Base-by-base conservation (phyloP, 2,888 invertebrate species). In the Drosophila phalerata region DNA sequence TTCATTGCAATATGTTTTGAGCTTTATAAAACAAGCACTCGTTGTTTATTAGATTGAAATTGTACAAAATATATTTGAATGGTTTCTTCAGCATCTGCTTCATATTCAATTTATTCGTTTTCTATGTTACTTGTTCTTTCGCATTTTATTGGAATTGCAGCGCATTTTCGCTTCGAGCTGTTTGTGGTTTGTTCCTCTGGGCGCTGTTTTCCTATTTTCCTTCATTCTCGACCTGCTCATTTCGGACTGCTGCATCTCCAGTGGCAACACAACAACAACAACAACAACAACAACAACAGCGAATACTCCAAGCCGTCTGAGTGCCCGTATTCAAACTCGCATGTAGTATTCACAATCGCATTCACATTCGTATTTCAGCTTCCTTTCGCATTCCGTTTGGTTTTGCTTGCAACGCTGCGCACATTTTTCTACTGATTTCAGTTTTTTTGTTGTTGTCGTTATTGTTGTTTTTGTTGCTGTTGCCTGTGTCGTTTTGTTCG, bases 401-500 rank as follows among this genome's bases (percentile, higher is more conserved):
- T 57, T 69, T 40, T 69, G 72, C 63, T 77, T 69, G 52, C 34
- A 64, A 58, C 53, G 49, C 32, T 62, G 62, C 53, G 52, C 61
- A 55, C 70, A 75, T 74, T 81, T 74, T 74, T 77, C 73, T 77
- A 69, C 61, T 76, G 76, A 71, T 76, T 75, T 71, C 75, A 56
- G 64, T 62, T 42, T 37, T 47, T 57, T 68, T 51, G 34, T 40
- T 47, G 48, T 60, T 71, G 64, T 68, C 61, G 47, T 15, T 32
- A 55, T 30, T 58, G 61, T 57, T 60, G 42, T 53, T 30, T 10
- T 42, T 51, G 53, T 30, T 51, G 42, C 19, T 63, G 43, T 49
- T 61, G 55, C 62, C 45, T 69, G 70, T 66, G 67, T 75, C 73
- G 78, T 85, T 79, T 77, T 79, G 80, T 72, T 75, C 74, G 80